A percentile compares a stretch with the other conserved stretches of the same genome.
Conservation (phyloP, 2,797 vertebrate species). For the Hippocampus kuda region DNA sequence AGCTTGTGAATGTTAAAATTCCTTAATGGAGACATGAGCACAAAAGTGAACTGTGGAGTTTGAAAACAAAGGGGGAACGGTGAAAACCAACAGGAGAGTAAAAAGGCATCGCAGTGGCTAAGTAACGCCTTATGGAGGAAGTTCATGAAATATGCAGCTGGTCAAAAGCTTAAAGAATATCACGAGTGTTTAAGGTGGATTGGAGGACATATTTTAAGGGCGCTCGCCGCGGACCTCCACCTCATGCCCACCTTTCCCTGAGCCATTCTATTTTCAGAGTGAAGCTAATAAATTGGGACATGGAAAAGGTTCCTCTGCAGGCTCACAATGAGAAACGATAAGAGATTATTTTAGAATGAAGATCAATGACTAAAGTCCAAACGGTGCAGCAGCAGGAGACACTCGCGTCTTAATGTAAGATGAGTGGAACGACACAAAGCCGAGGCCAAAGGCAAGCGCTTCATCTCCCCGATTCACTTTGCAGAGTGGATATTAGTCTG, state of each 20-base stretch:
- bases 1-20: constrained; percentile 92
- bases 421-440: constrained; percentile 55
- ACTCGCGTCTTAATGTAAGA: constrained; percentile 44
- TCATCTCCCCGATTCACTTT: constrained; percentile 60
- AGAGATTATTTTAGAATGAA: constrained; percentile 72
- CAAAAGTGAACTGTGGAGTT: constrained; percentile 82
- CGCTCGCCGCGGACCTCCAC: constrained; percentile 44
- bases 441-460: constrained; percentile 63
- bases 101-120: constrained; percentile 19
- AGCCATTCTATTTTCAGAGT: constrained; percentile 65
- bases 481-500: constrained; percentile 60
- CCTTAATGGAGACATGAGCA: constrained; percentile 91
- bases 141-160: constrained; percentile 24
- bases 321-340: constrained; percentile 64
- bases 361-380: constrained; percentile 65
- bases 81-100: constrained; percentile 36
- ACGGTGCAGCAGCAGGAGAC: constrained; percentile 42
- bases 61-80: constrained; percentile 56
- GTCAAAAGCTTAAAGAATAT: constrained; percentile 66
- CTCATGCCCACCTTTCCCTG: constrained; percentile 53
- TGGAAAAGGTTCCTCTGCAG: constrained; percentile 64
- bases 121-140: constrained; percentile 1
- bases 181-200: constrained; percentile 54
- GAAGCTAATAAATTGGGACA: constrained; percentile 62
- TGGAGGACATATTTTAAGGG: constrained; percentile 44